Evolutionary conservation across 2,113 vertebrate species (phyloP), one percentile per base, ranked within the genome.

Genomic region (Tachysurus vachellii): DNA sequence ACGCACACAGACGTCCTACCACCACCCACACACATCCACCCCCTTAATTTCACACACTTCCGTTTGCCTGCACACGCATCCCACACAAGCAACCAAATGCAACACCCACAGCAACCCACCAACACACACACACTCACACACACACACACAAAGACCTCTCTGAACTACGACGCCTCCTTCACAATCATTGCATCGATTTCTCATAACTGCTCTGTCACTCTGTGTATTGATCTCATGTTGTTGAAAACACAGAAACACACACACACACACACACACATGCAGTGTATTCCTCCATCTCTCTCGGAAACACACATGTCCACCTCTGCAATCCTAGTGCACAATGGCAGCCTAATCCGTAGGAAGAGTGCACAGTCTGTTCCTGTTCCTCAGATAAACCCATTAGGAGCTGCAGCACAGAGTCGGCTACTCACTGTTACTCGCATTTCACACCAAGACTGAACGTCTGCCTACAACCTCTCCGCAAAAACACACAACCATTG

Each of bases 311-410:
- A 28, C 64, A 75, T 57, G 59, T 80, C 84, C 82, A 88, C 85
- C 89, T 84, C 89, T 88, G 85, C 89, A 85, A 80, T 73, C 44
- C 64, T 57, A 73, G 57, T 21, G 64, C 59, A 44, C 84, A 50
- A 64, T 90, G 81, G 61, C 71, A 86, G 84, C 28, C 57, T 86
- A 86, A 88, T 86, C 85, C 68, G 56, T 23, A 23, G 75, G 87
- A 88, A 84, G 80, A 36, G 36, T 17, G 61, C 50, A 68, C 66
- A 90, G 59, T 42, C 83, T 79, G 86, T 73, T 85, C 59, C 77
- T 68, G 71, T 73, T 82, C 54, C 28, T 89, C 64, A 85, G 53
- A 90, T 87, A 88, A 88, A 85, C 88, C 89, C 59, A 86, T 86
- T 88, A 88, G 50, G 57, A 87, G 83, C 82, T 76, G 81, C 73